A percentile compares a stretch with the other conserved stretches of the same genome.
These are phyloP conservation scores for Euphydryas editha DNA, from an alignment of 2,888 invertebrate genomes.

Conservation along the genomic window DNA sequence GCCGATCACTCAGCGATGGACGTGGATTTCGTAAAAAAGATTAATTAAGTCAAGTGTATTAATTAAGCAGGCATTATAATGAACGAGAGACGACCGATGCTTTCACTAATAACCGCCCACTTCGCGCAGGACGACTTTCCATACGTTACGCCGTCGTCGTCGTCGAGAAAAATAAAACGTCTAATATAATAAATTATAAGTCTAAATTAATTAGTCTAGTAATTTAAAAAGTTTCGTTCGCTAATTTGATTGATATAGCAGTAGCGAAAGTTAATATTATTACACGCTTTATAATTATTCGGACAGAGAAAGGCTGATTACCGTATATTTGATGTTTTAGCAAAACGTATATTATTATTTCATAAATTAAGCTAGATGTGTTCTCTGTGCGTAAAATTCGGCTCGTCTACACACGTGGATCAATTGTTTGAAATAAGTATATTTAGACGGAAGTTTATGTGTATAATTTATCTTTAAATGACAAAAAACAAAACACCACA, in stretches of 20 bases:
- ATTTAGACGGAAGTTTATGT: too few relatives aligned
- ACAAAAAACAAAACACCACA: too few relatives aligned
- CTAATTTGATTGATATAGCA: slow-evolving; percentile 73
- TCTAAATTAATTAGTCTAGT: slow-evolving; percentile 67
- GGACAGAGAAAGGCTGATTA: slow-evolving; percentile 72
- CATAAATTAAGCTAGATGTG: slow-evolving; percentile 22
- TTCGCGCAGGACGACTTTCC: slow-evolving; percentile 45
- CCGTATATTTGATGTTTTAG: slow-evolving; percentile 50
- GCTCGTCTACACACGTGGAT: background rate
- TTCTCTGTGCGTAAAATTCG: background rate
- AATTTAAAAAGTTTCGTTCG: slow-evolving; percentile 63
- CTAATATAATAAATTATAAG: slow-evolving; percentile 50
- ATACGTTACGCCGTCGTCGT: slow-evolving; percentile 23
- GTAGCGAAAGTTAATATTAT: slow-evolving; percentile 76
- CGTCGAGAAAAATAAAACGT: slow-evolving; percentile 21
- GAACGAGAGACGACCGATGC: slow-evolving; percentile 51
- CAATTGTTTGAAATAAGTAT: background rate
- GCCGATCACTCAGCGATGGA: slow-evolving; percentile 8
- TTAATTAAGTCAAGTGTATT: slow-evolving; percentile 59
- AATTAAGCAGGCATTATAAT: slow-evolving; percentile 59
- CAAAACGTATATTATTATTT: slow-evolving; percentile 20
- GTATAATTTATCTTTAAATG: too few relatives aligned
- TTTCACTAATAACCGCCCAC: slow-evolving; percentile 71
- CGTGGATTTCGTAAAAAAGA: slow-evolving; percentile 28
- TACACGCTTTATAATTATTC: slow-evolving; percentile 73